Percentiles rank a stretch among this genome's conserved stretches.
Evolutionary conservation across 2,113 vertebrate species (phyloP).

Genomic region (Sander lucioperca): DNA sequence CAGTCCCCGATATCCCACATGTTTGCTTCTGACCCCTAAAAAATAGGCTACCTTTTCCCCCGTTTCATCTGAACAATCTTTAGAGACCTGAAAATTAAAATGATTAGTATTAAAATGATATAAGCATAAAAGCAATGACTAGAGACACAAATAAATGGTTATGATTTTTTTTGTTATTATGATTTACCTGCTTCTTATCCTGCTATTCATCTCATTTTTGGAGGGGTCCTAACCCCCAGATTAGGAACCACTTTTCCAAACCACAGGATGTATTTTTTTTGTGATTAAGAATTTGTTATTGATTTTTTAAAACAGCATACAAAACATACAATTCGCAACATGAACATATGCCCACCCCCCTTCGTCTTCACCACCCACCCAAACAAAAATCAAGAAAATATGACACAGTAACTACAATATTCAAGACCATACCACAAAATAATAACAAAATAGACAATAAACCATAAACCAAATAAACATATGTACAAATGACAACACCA

Average conservation of each 20-base stretch:
- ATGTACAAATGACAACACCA: too few relatives aligned
- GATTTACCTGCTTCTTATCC: not conserved
- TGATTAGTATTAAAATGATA: not conserved
- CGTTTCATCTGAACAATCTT: not conserved
- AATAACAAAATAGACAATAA: too few relatives aligned
- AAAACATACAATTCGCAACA: too few relatives aligned
- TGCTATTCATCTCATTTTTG: not conserved
- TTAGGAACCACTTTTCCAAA: not conserved
- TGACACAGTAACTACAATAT: too few relatives aligned
- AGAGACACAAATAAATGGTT: not conserved
- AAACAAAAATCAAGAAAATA: too few relatives aligned
- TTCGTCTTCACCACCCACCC: too few relatives aligned
- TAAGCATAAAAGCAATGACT: not conserved
- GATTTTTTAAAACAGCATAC: too few relatives aligned
- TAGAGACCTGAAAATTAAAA: not conserved
- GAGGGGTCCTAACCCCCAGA: not conserved
- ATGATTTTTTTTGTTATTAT: not conserved
- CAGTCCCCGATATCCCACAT: not conserved
- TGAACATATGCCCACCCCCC: too few relatives aligned
- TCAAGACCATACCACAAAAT: too few relatives aligned
- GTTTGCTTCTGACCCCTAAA: not conserved
- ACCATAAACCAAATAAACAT: too few relatives aligned
- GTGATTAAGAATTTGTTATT: too few relatives aligned
- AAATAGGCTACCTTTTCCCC: not conserved
- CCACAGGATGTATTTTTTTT: too few relatives aligned